phyloP scores from a whole-genome alignment of 2,797 vertebrate species.

The Myiotriccus ornatus region DNA sequence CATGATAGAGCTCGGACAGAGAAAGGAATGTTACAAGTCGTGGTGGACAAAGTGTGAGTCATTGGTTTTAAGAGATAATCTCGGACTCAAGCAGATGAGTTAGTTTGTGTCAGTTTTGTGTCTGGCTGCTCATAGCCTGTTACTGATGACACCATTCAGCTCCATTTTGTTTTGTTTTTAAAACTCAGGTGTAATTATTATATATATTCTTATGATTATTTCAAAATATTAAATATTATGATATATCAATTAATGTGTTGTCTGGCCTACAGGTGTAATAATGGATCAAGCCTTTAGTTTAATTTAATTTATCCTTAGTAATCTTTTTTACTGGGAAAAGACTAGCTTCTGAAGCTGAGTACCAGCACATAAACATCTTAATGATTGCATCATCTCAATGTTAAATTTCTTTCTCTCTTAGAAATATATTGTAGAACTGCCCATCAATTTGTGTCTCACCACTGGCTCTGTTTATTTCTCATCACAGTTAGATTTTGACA shows the following conservation, averaged over 20 bases:
- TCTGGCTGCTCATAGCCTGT: conserved; percentile 70
- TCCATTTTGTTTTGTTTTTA: conserved; percentile 76
- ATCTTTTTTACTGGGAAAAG: conserved; percentile 71
- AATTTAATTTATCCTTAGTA: conserved; percentile 80
- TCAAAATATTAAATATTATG: conserved; percentile 76
- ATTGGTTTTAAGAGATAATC: conserved; percentile 58
- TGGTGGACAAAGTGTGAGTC: conserved; percentile 55
- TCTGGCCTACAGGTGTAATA: conserved; percentile 74
- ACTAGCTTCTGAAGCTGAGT: conserved; percentile 73
- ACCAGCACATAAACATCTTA: conserved; percentile 78
- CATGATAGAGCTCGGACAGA: conserved; percentile 60
- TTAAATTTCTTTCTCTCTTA: conserved; percentile 68
- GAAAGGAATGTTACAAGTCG: conserved; percentile 51
- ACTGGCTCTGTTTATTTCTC: conserved; percentile 54
- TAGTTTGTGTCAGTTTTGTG: conserved; percentile 64
- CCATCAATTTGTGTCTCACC: conserved; percentile 62
- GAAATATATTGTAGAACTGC: conserved; percentile 63
- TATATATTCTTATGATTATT: conserved; percentile 77
- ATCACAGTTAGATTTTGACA: conserved; percentile 37
- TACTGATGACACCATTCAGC: conserved; percentile 70
- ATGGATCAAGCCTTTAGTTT: conserved; percentile 73
- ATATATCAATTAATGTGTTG: conserved; percentile 71
- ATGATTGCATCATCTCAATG: conserved; percentile 79
- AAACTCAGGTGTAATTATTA: conserved; percentile 84
- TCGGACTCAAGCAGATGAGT: conserved; percentile 25